Conservation (phyloP, 1,140 invertebrate genomes). For the Ceratina calcarata region DNA sequence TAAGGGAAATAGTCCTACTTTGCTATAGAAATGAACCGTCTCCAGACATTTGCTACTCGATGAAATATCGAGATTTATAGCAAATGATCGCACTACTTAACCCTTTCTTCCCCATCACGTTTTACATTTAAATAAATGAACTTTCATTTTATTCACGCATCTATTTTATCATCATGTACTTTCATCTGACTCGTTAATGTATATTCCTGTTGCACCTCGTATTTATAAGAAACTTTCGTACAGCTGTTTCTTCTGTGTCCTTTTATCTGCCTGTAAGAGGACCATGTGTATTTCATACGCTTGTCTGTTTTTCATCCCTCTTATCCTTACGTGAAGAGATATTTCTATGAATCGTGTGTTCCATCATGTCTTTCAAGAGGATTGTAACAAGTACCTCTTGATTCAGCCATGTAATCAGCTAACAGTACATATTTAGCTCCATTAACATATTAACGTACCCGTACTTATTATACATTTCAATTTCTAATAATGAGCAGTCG, state of each 20-base stretch:
- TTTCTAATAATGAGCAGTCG: no score
- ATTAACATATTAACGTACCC: no score
- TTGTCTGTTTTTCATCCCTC: background rate
- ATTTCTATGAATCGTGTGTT: conserved; percentile 21
- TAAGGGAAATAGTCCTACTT: conserved; percentile 38
- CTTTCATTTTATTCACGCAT: no score
- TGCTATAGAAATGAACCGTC: conserved; percentile 48
- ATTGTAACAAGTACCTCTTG: background rate
- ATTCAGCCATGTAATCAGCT: background rate
- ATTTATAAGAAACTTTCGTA: no score
- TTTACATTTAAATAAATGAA: no score
- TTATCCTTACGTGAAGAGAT: background rate
- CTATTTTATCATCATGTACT: no score
- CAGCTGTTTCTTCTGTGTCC: background rate
- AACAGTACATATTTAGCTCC: background rate
- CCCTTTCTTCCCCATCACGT: background rate
- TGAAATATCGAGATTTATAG: conserved; percentile 31
- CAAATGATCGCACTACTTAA: conserved; percentile 25
- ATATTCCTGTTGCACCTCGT: no score
- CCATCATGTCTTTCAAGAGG: conserved; percentile 10
- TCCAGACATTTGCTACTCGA: conserved; percentile 31
- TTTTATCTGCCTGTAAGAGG: background rate
- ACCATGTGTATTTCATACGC: no score
- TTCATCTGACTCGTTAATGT: no score
- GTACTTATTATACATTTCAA: no score